Base-by-base conservation (phyloP, 2,888 invertebrate genomes). In the Arctia plantaginis region DNA sequence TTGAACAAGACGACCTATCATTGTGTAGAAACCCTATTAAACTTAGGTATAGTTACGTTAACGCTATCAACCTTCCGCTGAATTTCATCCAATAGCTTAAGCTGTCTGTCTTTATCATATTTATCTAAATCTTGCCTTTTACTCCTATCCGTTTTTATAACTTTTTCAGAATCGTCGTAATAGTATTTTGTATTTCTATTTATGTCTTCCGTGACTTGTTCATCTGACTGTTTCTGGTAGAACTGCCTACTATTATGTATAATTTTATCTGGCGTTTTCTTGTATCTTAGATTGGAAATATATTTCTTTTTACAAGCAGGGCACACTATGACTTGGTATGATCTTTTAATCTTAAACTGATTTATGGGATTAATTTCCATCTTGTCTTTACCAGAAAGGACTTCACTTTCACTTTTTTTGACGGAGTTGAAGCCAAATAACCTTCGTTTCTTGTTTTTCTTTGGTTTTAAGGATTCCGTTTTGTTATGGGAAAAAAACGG, bases 401-500 rank as follows among this genome's bases (percentile, higher is more conserved):
- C 23, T n/a, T 65, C 35, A 44, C 33, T 47, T 10, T 64, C 33
- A 44, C 30, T n/a, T n/a, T 71, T 62, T 64, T 64, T 64, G 0
- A 18, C 47, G 27, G 39, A 85, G 13, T 83, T 86, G 15, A 86
- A 79, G 72, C 80, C 79, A 69, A 90, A 88, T 1, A 88, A 72
- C 76, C 87, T 92, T 71, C 89, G 87, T 76, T 91, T 92, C 72
- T 90, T 90, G 27, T 82, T 82, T 77, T 88, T 89, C 65, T 89
- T 91, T 0, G 81, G 41, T 55, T 87, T 86, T 55, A 79, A 15
- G 12, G 74, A 75, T 73, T 71, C 86, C 55, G 84, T 77, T 83
- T 90, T 90, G 27, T 90, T 89, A 93, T 80, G 92, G 90, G 89
- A 94, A 93, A 94, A 94, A 93, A 93, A 94, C 89, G 94, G 94